Base-by-base conservation (phyloP, 2,797 vertebrate genomes). In the Karalla daura region DNA sequence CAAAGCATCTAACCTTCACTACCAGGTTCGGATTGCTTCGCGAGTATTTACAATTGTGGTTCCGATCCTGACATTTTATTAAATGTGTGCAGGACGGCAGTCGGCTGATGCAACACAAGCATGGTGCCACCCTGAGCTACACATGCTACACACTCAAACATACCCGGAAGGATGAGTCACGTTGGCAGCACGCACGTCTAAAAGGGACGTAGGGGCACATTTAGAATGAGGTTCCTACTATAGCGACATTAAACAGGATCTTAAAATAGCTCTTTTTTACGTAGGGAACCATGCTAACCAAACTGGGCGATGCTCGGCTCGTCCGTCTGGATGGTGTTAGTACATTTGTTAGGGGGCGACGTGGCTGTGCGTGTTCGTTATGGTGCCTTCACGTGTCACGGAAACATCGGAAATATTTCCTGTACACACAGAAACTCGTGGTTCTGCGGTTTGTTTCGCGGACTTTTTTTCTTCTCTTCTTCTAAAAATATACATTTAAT, bases 61-160 rank as follows among this genome's bases (percentile, higher is more conserved):
- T 0, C 8, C 15, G 14, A n/a, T 21, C 9, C 1, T 21, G 2
- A 24, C 9, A 23, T 14, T 18, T 33, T 2, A 39, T 5, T 15
- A 20, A 20, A 4, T 2, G 2, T 5, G 11, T 17, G 2, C 21
- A 27, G 12, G 7, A 5, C 40, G 3, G 23, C 11, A 33, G 12
- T 24, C 46, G 79, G 83, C 85, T 87, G 87, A 87, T 77, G 85
- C 85, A 89, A 87, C 78, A 55, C 33, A 2, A 6, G 51, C 63
- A 18, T 21, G 75, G 47, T 17, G 7, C 18, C 50, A 68, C 36
- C 37, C 41, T n/a, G 39, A 7, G 7, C 11, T n/a, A 2, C 36
- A 10, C 18, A 8, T 12, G 21, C 30, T 4, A 2, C 7, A 2
- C 13, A n/a, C n/a, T n/a, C n/a, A n/a, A 12, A 18, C 5, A 3